phyloP scores from a whole-genome alignment of 1,140 invertebrate genomes.

The Conopomorpha cramerella region DNA sequence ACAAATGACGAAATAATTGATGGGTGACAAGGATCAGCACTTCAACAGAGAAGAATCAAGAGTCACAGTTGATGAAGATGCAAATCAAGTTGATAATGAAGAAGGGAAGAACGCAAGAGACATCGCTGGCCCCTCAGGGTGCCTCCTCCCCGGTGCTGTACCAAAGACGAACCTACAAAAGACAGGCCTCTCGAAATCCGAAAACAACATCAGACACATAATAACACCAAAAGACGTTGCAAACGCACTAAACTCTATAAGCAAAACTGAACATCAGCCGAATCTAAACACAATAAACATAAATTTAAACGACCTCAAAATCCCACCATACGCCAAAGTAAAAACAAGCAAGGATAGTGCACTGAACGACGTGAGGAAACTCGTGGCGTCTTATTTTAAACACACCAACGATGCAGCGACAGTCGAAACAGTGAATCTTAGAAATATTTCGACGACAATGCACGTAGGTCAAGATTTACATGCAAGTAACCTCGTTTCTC shows the following conservation, averaged over 20 bases:
- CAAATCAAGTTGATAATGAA: too few relatives aligned
- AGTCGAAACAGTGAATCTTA: background rate
- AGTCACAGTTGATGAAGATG: too few relatives aligned
- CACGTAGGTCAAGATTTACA: background rate
- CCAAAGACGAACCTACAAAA: constrained; percentile 10
- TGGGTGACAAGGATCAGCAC: too few relatives aligned
- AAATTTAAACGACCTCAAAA: background rate
- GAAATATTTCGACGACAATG: background rate
- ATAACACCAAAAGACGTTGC: constrained; percentile 35
- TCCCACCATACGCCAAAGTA: background rate
- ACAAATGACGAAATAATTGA: too few relatives aligned
- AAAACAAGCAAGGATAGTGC: background rate
- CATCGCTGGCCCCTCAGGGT: too few relatives aligned
- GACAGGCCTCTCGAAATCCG: constrained; percentile 38
- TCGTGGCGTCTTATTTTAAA: background rate
- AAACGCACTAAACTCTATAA: constrained; percentile 23
- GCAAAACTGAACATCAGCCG: constrained; percentile 24
- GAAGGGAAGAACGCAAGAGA: too few relatives aligned
- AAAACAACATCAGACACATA: constrained; percentile 33
- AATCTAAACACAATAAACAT: constrained; percentile 2
- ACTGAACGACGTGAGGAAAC: background rate
- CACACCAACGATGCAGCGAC: background rate
- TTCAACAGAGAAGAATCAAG: too few relatives aligned
- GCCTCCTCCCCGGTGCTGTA: too few relatives aligned
- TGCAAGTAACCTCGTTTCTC: constrained; percentile 8